Evolutionary conservation across 2,888 invertebrate genomes (phyloP).

Genomic region (Papilio elwesi): DNA sequence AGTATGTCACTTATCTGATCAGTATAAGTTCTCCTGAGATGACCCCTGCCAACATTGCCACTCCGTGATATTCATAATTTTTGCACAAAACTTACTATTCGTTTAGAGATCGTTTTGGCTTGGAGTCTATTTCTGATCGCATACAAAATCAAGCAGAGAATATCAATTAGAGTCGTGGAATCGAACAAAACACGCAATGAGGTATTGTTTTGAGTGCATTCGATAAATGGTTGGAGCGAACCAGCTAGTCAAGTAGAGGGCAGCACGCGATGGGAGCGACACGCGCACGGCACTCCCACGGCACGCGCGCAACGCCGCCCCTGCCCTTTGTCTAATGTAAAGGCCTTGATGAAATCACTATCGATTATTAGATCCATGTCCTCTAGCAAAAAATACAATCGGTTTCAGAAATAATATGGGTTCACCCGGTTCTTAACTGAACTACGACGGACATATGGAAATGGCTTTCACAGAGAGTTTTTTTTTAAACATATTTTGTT

Average conservation of each 20-base stretch:
- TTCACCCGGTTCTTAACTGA: too few species aligned
- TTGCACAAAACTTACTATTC: background rate
- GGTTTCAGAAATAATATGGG: too few species aligned
- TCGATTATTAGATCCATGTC: constrained; percentile 16
- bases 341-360: constrained; percentile 54
- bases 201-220: constrained; percentile 53
- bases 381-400: too few species aligned
- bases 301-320: constrained; percentile 65
- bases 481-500: too few species aligned
- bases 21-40: too few species aligned
- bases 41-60: too few species aligned
- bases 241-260: constrained; percentile 60
- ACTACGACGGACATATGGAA: too few species aligned
- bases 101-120: background rate
- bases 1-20: too few species aligned
- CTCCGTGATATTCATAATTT: too few species aligned
- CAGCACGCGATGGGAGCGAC: constrained; percentile 82
- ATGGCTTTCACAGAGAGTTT: too few species aligned
- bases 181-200: constrained; percentile 43
- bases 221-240: constrained; percentile 54
- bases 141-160: constrained; percentile 23
- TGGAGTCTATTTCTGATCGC: constrained; percentile 26
- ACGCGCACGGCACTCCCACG: constrained; percentile 83
- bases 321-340: constrained; percentile 56
- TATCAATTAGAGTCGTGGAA: constrained; percentile 45